Base-by-base conservation (phyloP, 2,888 invertebrate genomes). In the Melinaea marsaeus region DNA sequence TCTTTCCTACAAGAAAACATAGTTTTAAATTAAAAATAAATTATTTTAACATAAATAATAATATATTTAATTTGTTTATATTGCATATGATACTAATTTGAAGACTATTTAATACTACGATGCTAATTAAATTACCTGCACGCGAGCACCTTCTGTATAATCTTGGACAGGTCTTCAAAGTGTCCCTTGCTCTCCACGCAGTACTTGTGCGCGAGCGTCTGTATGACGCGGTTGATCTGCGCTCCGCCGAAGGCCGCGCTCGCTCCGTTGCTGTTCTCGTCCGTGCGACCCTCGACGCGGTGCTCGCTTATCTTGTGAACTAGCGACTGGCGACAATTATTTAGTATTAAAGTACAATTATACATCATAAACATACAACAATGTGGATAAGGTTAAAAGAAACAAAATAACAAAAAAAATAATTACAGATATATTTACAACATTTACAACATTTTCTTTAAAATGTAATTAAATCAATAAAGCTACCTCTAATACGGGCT, bases 161-260 rank as follows among this genome's bases (percentile, higher is more conserved):
- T 95, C 85, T 95, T 95, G 78, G 95, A 98, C 2, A 99, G 92
- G 79, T 99, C 99, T 79, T 99, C 99, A 83, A 98, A 99, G 6
- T 97, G 96, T 4, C 95, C 95, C 82, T 97, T 97, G 80, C 98
- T 98, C 76, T 99, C 99, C 57, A 95, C 95, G 82, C 98, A 98
- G 86, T 99, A 99, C 79, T 97, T 96, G 83, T 98, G 97, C 2
- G 98, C 98, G 51, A 99, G 91, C 71, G 97, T 93, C 81, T 99
- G 98, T 74, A 99, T 98, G 59, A 97, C 96, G 80, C 96, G 94
- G 86, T 98, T 98, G 55, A 98, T 97, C 82, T 95, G 94, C 37
- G 93, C 93, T 56, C 93, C 92, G 69, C 92, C 89, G 77, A 91
- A 91, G 55, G 90, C 88, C 0, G 92, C 90, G 59, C 86, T 85